Base-by-base conservation (phyloP, 2,888 invertebrate genomes). In the Cyaniris semiargus region DNA sequence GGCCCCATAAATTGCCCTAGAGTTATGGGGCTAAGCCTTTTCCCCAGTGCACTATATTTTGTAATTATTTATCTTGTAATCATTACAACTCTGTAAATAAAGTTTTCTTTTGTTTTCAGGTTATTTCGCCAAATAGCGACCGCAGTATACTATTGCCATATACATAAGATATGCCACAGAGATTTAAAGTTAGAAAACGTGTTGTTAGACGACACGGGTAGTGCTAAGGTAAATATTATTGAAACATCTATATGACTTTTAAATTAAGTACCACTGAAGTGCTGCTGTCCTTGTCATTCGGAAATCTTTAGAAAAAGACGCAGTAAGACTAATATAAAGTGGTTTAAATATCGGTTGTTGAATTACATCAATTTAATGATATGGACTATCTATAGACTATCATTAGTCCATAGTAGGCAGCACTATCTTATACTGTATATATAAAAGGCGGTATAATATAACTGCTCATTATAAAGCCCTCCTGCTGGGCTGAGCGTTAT, bases 121-220 rank as follows among this genome's bases (percentile, higher is more conserved):
- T 97, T 99, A 93, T 99, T 99, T 91, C 96, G 99, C 80, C 99
- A 99, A 94, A 98, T 99, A 85, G 97, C 98, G 44, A 98, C 98
- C 74, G 99, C 99, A 82, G 98, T 98, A 80, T 98, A 98, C 93
- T 99, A 99, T 94, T 98, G 99, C 93, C 99, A 99, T 95, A 98
- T 98, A 95, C 98, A 98, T 91, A 98, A 98, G 94, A 98, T 99
- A 86, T 99, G 98, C 90, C 98, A 99, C 94, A 96, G 98, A 85
- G 98, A 99, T 95, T 95, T 99, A 85, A 99, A 99, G 92, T 94
- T 99, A 86, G 98, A 99, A 93, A 99, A 99, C 93, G 98, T 99
- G 85, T 94, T 99, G 82, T 94, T 99, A 82, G 98, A 99, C 88
- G 97, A 98, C 88, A 96, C 97, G 84, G 98, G 98, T 83, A 98